phyloP scores from a whole-genome alignment of 2,797 vertebrate species.

The Apogon talboti region DNA sequence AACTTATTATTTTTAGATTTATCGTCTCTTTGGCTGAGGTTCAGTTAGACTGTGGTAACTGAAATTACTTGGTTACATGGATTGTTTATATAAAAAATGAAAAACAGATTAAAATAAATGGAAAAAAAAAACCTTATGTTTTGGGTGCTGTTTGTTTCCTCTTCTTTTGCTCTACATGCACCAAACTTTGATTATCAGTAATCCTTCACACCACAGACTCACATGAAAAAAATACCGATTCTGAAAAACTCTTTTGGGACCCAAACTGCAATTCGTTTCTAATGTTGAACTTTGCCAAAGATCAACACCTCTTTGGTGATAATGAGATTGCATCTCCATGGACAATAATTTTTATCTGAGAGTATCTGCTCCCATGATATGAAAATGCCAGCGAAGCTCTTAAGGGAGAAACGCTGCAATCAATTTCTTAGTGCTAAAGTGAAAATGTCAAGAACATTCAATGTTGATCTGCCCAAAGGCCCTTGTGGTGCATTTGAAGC shows the following conservation, averaged over 20 bases:
- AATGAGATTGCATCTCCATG: slow-evolving; percentile 59
- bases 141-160: no score
- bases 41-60: no score
- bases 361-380: slow-evolving; percentile 50
- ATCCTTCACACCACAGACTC: background rate
- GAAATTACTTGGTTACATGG: no score
- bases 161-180: no score
- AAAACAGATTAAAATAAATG: background rate
- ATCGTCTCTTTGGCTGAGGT: no score
- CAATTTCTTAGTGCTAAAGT: slow-evolving; percentile 59
- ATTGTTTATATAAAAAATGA: no score
- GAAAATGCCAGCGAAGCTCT: slow-evolving; percentile 62
- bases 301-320: slow-evolving; percentile 66
- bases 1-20: no score
- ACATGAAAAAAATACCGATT: slow-evolving; percentile 26
- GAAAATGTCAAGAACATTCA: slow-evolving; percentile 69
- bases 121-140: no score
- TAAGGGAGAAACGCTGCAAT: slow-evolving; percentile 63
- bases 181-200: no score
- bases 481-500: slow-evolving; percentile 34
- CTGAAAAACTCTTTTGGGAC: slow-evolving; percentile 42
- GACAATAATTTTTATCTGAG: slow-evolving; percentile 64
- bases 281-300: slow-evolving; percentile 53
- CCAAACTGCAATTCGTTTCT: slow-evolving; percentile 51
- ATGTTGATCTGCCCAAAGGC: slow-evolving; percentile 47